phyloP scores from a whole-genome alignment of 2,797 vertebrate genomes.

The Hafferia zeledoni region DNA sequence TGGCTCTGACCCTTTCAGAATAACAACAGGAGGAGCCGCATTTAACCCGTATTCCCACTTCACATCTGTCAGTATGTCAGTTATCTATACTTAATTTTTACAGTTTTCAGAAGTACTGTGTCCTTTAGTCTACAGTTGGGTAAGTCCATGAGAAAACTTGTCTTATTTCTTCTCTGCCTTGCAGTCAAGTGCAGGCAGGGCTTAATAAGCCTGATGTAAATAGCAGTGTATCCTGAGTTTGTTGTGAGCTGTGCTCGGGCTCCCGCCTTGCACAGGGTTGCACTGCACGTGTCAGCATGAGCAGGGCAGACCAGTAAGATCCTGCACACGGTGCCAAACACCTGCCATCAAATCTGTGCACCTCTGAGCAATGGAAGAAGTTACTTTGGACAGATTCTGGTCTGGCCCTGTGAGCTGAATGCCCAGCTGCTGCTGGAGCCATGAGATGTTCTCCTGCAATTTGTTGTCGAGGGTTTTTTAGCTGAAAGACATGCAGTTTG shows the following conservation, averaged over 20 bases:
- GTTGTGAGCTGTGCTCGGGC: background rate
- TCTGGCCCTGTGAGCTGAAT: background rate
- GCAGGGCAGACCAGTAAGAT: background rate
- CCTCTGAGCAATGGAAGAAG: rapidly evolving
- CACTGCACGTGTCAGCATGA: rapidly evolving
- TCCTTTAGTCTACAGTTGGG: background rate
- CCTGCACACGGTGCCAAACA: background rate
- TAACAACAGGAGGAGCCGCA: background rate
- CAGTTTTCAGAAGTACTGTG: too few relatives aligned
- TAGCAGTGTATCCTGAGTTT: background rate
- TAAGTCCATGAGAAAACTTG: background rate
- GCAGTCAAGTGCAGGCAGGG: background rate
- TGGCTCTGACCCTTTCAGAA: background rate
- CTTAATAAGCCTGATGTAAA: background rate
- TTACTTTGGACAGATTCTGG: background rate
- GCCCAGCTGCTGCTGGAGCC: background rate
- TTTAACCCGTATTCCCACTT: background rate
- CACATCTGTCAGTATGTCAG: background rate
- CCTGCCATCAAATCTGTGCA: background rate
- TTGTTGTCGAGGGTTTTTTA: background rate
- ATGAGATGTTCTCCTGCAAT: background rate
- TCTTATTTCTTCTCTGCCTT: background rate
- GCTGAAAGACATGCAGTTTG: background rate
- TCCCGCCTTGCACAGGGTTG: background rate
- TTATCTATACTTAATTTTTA: background rate